Evolutionary conservation across 2,888 invertebrate genomes (phyloP).

Genomic region (Yponomeuta plumbellus): DNA sequence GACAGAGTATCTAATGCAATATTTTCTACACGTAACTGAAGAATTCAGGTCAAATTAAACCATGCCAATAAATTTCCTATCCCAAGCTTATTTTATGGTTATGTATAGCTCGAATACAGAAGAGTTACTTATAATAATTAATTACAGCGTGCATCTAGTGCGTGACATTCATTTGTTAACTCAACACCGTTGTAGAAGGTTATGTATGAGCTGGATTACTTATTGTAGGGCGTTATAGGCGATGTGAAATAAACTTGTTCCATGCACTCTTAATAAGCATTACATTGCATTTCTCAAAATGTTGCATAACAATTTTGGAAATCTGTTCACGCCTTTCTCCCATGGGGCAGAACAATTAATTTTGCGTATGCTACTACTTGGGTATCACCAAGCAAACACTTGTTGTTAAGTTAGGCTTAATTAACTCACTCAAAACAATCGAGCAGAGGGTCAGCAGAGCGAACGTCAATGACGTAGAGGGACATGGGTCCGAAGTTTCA

Average conservation of each 20-base stretch:
- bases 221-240: neutral
- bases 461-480: constrained; percentile 4
- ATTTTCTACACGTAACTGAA: neutral
- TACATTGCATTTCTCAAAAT: neutral
- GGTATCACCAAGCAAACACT: neutral
- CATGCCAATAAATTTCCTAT: neutral
- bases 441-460: too few relatives aligned
- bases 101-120: neutral
- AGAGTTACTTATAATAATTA: neutral
- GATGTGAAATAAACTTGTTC: neutral
- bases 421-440: constrained; percentile 1
- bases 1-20: too few relatives aligned
- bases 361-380: neutral
- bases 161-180: neutral
- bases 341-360: neutral
- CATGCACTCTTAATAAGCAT: too few relatives aligned
- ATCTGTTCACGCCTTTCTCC: neutral
- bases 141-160: constrained; percentile 1
- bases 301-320: neutral
- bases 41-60: neutral
- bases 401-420: neutral
- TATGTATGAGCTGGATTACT: neutral
- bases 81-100: neutral
- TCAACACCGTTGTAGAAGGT: neutral
- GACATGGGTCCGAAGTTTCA: constrained; percentile 12